Conservation (phyloP, 2,797 vertebrate species). For the Pterois miles region DNA sequence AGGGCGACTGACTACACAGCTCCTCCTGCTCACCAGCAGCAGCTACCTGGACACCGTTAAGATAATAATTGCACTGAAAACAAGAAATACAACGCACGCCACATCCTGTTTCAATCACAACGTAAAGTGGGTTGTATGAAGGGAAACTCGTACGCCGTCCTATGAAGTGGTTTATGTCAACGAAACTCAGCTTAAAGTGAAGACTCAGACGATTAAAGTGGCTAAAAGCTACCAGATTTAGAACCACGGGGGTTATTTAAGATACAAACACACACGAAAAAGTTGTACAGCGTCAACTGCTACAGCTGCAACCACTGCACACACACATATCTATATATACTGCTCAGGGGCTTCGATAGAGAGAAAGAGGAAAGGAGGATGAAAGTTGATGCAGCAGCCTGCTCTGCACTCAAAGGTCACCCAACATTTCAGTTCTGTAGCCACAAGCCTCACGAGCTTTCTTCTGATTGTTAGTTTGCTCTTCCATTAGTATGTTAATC, state of each 20-base stretch:
- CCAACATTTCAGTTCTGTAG: neutral
- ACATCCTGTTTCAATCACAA: conserved; percentile 73
- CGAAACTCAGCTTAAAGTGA: conserved; percentile 39
- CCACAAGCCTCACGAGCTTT: neutral
- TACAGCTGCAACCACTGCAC: conserved; percentile 53
- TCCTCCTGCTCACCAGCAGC: conserved; percentile 24
- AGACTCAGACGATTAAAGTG: conserved; percentile 42
- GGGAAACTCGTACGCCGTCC: neutral
- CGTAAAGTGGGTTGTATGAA: conserved; percentile 28
- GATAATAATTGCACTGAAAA: conserved; percentile 52
- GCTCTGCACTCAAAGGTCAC: conserved; percentile 33
- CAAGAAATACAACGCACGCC: conserved; percentile 54
- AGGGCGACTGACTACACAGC: neutral
- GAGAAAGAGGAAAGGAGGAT: neutral
- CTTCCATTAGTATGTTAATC: neutral
- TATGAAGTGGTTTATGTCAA: conserved; percentile 73
- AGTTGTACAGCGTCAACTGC: conserved; percentile 7
- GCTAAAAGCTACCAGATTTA: conserved; percentile 50
- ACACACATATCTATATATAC: neutral
- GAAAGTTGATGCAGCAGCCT: neutral
- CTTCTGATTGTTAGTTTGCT: neutral
- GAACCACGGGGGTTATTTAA: conserved; percentile 31
- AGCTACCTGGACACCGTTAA: conserved; percentile 40
- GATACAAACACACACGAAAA: neutral
- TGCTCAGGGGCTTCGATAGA: neutral